phyloP scores from a whole-genome alignment of 2,888 invertebrate genomes.

The Amphipyra berbera region DNA sequence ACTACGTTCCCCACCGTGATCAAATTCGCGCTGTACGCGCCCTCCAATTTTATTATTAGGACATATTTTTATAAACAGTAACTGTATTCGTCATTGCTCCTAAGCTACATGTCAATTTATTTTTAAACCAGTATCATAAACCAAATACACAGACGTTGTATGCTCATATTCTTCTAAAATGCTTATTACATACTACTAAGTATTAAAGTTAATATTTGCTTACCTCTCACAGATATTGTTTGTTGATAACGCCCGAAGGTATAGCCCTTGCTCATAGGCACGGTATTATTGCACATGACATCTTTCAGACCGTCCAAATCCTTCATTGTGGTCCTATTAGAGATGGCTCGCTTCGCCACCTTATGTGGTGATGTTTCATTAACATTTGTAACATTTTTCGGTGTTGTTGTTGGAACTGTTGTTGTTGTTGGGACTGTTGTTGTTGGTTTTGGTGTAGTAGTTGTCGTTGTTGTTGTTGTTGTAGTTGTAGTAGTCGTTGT shows the following conservation, averaged over 20 bases:
- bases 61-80: too few species aligned
- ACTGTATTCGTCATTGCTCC: too few species aligned
- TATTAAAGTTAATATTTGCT: constrained; percentile 53
- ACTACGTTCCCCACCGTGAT: too few species aligned
- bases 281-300: constrained; percentile 82
- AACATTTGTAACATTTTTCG: constrained; percentile 21
- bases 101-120: too few species aligned
- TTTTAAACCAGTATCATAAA: too few species aligned
- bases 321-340: constrained; percentile 66
- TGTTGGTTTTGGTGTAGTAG: constrained; percentile 57
- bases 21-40: too few species aligned
- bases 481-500: constrained; percentile 70
- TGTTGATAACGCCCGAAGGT: constrained; percentile 93
- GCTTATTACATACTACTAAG: too few species aligned
- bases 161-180: too few species aligned
- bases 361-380: constrained; percentile 60
- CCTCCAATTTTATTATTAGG: too few species aligned
- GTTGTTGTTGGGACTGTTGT: constrained; percentile 53
- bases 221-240: constrained; percentile 92
- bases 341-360: constrained; percentile 67
- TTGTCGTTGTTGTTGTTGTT: constrained; percentile 59
- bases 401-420: constrained; percentile 48
- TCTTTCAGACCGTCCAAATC: constrained; percentile 62
- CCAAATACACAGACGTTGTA: too few species aligned
- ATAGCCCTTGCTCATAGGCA: constrained; percentile 91